Evolutionary conservation across 1,140 invertebrate genomes (phyloP).

Genomic region (Xylocopa sonorina): DNA sequence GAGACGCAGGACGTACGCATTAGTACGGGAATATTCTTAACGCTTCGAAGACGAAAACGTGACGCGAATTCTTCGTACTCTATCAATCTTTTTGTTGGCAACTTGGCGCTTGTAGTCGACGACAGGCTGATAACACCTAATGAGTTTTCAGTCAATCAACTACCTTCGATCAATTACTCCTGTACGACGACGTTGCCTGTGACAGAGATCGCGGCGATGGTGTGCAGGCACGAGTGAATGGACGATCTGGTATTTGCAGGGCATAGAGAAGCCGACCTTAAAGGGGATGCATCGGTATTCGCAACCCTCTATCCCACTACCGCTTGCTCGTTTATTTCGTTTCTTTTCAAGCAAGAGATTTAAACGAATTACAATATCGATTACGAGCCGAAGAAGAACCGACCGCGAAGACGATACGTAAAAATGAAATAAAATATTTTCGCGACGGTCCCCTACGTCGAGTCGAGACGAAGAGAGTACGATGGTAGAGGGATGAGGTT

Average conservation of each 20-base stretch:
- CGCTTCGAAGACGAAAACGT: not conserved
- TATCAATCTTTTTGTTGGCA: not conserved
- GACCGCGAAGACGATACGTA: not conserved
- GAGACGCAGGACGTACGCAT: too few species aligned
- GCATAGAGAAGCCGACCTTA: conserved; percentile 25
- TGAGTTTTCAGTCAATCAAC: conserved; percentile 5
- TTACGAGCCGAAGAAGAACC: too few species aligned
- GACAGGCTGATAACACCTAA: not conserved
- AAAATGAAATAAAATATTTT: conserved; percentile 3
- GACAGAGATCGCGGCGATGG: conserved; percentile 16
- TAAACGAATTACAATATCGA: too few species aligned
- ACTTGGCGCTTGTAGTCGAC: not conserved
- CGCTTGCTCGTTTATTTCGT: not conserved
- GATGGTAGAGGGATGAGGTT: not conserved
- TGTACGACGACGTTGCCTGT: not conserved
- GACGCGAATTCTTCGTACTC: not conserved
- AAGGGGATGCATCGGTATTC: conserved; percentile 40
- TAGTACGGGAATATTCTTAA: too few species aligned
- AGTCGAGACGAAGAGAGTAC: not conserved
- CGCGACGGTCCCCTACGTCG: not conserved
- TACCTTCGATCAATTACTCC: conserved; percentile 29
- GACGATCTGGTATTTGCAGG: conserved; percentile 25
- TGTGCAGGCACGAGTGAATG: conserved; percentile 26
- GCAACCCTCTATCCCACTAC: not conserved
- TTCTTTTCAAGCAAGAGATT: rapidly evolving